These are phyloP conservation scores for Lithophane semibrunnea DNA, from an alignment of 2,888 invertebrate genomes.

Conservation along the genomic window DNA sequence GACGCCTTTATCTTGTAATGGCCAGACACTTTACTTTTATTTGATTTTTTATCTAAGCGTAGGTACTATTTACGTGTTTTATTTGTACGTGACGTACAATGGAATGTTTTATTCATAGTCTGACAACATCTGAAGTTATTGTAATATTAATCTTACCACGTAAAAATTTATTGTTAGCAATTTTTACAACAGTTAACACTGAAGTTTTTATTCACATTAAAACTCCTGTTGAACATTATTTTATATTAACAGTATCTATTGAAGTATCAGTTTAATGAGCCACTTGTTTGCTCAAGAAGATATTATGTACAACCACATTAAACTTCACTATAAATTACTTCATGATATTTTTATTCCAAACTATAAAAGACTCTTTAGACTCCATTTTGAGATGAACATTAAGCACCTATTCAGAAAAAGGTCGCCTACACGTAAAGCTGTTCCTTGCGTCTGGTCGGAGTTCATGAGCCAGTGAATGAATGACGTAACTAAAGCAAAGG, in stretches of 20 bases:
- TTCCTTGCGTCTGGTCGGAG: neutral
- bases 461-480: constrained; percentile 15
- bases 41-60: neutral
- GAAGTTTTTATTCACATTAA: constrained; percentile 9
- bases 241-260: neutral
- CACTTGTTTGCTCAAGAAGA: neutral
- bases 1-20: constrained; percentile 21
- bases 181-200: neutral
- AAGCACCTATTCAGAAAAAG: constrained; percentile 1
- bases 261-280: neutral
- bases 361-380: constrained; percentile 1
- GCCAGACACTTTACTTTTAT: neutral
- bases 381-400: neutral
- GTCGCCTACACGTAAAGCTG: constrained; percentile 5
- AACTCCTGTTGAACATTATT: neutral
- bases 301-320: neutral
- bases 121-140: neutral
- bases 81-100: neutral
- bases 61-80: neutral
- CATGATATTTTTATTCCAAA: neutral
- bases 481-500: constrained; percentile 8
- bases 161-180: neutral
- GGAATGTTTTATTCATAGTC: neutral
- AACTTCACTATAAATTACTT: neutral
- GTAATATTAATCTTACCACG: neutral